A percentile compares a stretch with the other conserved stretches of the same genome.
Evolutionary conservation across 2,888 invertebrate genomes (phyloP).

Genomic region (Calliphora vomitoria): DNA sequence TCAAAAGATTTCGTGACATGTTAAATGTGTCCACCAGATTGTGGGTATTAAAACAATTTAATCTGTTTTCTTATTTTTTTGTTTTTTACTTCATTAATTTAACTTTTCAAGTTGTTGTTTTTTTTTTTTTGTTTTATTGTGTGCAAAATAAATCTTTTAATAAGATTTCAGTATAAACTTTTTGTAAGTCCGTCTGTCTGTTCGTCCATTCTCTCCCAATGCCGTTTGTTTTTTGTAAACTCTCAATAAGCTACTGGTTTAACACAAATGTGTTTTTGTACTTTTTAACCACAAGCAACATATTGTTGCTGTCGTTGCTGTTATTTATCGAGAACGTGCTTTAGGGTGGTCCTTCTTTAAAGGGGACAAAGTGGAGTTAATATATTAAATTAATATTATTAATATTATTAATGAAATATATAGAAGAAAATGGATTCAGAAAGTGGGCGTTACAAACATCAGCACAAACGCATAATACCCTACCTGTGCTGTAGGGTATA

Average conservation of each 20-base stretch:
- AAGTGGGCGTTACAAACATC: too few species aligned
- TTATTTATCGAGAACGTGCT: background rate
- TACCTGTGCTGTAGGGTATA: too few species aligned
- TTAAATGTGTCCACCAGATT: background rate
- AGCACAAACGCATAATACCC: too few species aligned
- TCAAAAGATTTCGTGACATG: background rate
- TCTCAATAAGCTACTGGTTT: slow-evolving; percentile 7
- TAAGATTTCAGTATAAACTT: slow-evolving; percentile 2
- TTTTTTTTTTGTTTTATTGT: slow-evolving; percentile 11
- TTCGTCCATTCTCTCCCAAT: background rate
- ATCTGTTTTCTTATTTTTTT: slow-evolving; percentile 52
- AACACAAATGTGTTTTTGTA: slow-evolving; percentile 37
- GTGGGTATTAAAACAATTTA: background rate
- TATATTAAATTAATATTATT: too few species aligned
- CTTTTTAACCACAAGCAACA: slow-evolving; percentile 40
- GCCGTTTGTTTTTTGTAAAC: background rate
- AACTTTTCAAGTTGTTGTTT: background rate
- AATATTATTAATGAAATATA: too few species aligned
- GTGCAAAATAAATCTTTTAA: slow-evolving; percentile 38
- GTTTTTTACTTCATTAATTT: slow-evolving; percentile 45
- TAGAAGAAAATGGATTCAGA: too few species aligned
- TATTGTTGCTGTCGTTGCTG: background rate
- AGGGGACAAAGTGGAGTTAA: too few species aligned
- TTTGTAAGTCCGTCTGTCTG: background rate
- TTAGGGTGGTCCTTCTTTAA: too few species aligned